Base-by-base conservation (phyloP, 2,888 invertebrate species). In the Sialis lutaria region DNA sequence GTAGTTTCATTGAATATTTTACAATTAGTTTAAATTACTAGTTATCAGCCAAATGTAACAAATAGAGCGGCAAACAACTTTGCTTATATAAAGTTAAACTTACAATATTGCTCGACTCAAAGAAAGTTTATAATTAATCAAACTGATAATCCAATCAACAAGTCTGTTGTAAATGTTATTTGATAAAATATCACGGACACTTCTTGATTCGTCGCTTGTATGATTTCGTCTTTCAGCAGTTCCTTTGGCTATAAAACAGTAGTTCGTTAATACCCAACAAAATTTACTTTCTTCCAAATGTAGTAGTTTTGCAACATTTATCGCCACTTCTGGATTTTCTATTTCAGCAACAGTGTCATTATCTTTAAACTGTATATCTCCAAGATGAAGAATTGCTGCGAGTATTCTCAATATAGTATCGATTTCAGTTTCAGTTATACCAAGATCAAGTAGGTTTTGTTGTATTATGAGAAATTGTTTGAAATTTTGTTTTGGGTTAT, bases 91-190 rank as follows among this genome's bases (percentile, higher is more conserved):
- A 22, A 22, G 4, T 22, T 22, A 7, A 54, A 77, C 88, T 79
- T 71, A 90, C 90, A 87, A 89, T 50, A 90, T 82, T n/a, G 83
- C 77, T 61, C 88, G 72, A 56, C 86, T 81, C 54, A 85, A 79
- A 7, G 86, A 78, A 53, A 95, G 71, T 57, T 88, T 87, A 49
- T 79, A 74, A 62, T 93, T 93, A 49, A 92, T 82, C 50, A 78
- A 72, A 61, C 85, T 87, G 43, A 92, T 77, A 57, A 92, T 74
- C 80, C 90, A 93, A 65, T 92, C 91, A 51, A 92, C 82, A 33
- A 93, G 63, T 52, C 92, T 74, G 43, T 79, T 77, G 60, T 92
- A 95, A 31, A 90, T 65, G 8, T 85, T 83, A 58, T 86, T 83
- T 5, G 90, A 85, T 50, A 93, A 71, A 6, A 86, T 85, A 63